phyloP scores from a whole-genome alignment of 37 sponge, comb jelly and placozoan genomes.

The Petrosia ficiformis region DNA sequence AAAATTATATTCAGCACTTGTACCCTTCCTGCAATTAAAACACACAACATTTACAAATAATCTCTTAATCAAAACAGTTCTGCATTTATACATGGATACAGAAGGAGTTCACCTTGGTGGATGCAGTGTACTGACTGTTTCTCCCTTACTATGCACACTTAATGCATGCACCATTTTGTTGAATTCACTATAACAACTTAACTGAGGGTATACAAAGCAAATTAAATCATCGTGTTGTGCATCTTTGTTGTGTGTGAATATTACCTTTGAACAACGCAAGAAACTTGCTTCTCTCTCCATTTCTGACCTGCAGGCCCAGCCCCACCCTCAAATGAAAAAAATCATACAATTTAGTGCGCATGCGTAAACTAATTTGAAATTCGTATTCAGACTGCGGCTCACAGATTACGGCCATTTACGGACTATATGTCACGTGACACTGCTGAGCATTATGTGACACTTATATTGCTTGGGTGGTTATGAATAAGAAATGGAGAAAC shows the following conservation, averaged over 20 bases:
- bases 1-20: conserved; percentile 59
- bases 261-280: conserved; percentile 58
- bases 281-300: conserved; percentile 44
- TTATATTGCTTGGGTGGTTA: too few species aligned
- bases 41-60: too few species aligned
- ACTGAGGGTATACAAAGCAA: background rate
- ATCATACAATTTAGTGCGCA: too few species aligned
- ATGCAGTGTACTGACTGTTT: background rate
- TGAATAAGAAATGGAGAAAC: too few species aligned
- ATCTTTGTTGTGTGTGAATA: too few species aligned
- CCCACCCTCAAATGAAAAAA: background rate
- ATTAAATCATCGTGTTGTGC: too few species aligned
- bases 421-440: too few species aligned
- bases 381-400: too few species aligned
- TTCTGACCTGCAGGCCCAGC: background rate
- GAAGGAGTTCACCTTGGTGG: background rate
- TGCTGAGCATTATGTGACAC: too few species aligned
- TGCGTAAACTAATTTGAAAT: too few species aligned
- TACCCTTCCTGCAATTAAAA: conserved; percentile 29
- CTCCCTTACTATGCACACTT: background rate
- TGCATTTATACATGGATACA: background rate
- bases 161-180: conserved; percentile 63
- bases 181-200: conserved; percentile 66
- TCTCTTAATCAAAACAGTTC: too few species aligned
- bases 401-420: too few species aligned